Evolutionary conservation across 2,113 vertebrate genomes (phyloP), one percentile per base, ranked within the genome.

Genomic region (Pygathrix nemaeus): DNA sequence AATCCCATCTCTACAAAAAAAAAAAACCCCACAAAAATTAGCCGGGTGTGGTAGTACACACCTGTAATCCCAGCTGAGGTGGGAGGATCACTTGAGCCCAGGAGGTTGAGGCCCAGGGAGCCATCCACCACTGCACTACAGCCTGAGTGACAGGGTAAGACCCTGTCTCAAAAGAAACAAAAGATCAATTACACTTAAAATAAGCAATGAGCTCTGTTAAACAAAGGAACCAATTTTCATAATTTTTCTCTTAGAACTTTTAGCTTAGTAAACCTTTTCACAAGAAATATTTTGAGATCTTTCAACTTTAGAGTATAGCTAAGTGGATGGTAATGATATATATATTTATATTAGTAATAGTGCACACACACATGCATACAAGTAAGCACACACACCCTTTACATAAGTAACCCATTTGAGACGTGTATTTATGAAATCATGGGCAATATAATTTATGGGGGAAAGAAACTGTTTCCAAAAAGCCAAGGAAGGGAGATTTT

Each of bases 221-320:
- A 70, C 38, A 40, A 91, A 70, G 73, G 50, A 95, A 80, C 16
- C 43, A 80, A 73, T 72, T 61, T 92, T 72, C 25, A 11, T 45
- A 86, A 73, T 88, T 91, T 30, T 59, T 92, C 23, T 50, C 75
- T 72, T 88, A 94, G 13, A 90, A 38, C 8, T 32, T 96, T 90
- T 70, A 82, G 81, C 45, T 92, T 68, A 64, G 45, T 80, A 68
- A 94, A 66, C 16, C 20, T 84, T 94, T 88, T 76, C 79, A 40
- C 25, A 88, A 66, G 66, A 96, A 91, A 61, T 21, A 83, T 76
- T 17, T 45, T 84, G 82, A 83, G 59, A 94, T 88, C 40, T 91
- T 48, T 88, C 55, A 92, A 50, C 68, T 85, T 48, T 50, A 48
- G n/a, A 43, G 25, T 57, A 73, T 38, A 57, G 72, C 14, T 92